These are phyloP conservation scores for Acropora yongei DNA, from an alignment of 64 coral and sea anemone genomes.

Conservation along the genomic window DNA sequence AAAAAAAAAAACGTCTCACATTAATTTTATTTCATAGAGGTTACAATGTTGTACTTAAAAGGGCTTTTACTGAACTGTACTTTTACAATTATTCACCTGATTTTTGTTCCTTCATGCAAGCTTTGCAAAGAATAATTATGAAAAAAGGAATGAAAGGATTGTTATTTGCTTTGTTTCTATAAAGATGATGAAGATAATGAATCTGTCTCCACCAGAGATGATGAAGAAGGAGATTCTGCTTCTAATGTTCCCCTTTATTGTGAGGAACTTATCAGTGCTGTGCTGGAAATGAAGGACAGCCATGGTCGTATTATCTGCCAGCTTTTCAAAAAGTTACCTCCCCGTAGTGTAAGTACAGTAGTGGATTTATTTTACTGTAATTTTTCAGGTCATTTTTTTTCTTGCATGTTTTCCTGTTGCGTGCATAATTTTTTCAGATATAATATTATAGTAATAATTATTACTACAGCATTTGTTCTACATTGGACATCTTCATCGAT, in stretches of 20 bases:
- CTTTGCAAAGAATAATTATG: too few species aligned
- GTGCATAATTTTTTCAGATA: too few species aligned
- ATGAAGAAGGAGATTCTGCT: conserved; percentile 72
- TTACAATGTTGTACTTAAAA: too few species aligned
- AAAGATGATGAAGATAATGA: conserved; percentile 87
- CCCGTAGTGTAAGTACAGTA: conserved; percentile 70
- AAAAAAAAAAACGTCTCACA: too few species aligned
- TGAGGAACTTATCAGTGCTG: conserved; percentile 83
- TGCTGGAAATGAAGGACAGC: conserved; percentile 88
- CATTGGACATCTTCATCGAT: too few species aligned
- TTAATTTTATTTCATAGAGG: too few species aligned
- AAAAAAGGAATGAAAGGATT: too few species aligned
- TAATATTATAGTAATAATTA: too few species aligned
- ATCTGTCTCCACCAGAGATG: conserved; percentile 78
- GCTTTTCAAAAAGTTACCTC: conserved; percentile 90
- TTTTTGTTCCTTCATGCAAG: too few species aligned
- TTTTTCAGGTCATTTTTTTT: neutral
- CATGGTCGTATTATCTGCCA: conserved; percentile 95
- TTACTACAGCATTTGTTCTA: too few species aligned
- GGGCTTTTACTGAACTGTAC: too few species aligned
- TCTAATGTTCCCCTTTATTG: conserved; percentile 56
- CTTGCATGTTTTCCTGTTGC: neutral
- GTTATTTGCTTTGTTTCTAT: conserved; percentile 7
- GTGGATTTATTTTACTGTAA: neutral
- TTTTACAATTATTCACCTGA: too few species aligned